A percentile compares a stretch with the other conserved stretches of the same genome.
These are phyloP conservation scores for Bucorvus abyssinicus DNA, from an alignment of 2,797 vertebrate species.

Conservation along the genomic window DNA sequence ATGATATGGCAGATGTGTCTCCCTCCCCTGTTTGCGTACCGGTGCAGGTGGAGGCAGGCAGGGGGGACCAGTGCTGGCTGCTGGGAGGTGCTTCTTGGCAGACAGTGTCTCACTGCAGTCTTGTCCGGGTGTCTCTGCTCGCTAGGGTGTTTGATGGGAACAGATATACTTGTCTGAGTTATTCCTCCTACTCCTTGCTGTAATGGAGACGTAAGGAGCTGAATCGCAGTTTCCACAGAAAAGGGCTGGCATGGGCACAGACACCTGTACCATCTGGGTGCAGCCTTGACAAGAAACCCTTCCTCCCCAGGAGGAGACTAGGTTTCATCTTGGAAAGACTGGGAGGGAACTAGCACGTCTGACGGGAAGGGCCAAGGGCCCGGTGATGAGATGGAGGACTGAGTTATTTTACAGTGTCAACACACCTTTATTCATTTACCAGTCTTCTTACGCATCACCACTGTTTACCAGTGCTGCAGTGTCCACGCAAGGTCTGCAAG, in stretches of 20 bases:
- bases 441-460: not conserved
- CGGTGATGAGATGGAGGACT: not conserved
- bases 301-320: fast-evolving
- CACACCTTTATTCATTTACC: not conserved
- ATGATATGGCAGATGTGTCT: fast-evolving
- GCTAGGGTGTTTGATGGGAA: not conserved
- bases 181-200: not conserved
- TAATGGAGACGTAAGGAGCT: not conserved
- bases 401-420: not conserved
- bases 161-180: fast-evolving
- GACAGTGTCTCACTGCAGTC: fast-evolving
- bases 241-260: fast-evolving
- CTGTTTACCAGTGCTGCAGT: not conserved
- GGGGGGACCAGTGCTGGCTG: not conserved
- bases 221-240: not conserved
- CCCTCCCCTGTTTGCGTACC: fast-evolving
- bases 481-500: not conserved
- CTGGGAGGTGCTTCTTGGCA: fast-evolving
- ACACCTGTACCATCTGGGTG: fast-evolving
- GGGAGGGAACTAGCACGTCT: fast-evolving
- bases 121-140: fast-evolving
- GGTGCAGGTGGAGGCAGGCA: no score
- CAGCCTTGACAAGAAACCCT: not conserved
- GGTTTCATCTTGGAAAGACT: not conserved
- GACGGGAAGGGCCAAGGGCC: no score